Evolutionary conservation across 1,140 invertebrate species (phyloP).

Genomic region (Ceratina calcarata): DNA sequence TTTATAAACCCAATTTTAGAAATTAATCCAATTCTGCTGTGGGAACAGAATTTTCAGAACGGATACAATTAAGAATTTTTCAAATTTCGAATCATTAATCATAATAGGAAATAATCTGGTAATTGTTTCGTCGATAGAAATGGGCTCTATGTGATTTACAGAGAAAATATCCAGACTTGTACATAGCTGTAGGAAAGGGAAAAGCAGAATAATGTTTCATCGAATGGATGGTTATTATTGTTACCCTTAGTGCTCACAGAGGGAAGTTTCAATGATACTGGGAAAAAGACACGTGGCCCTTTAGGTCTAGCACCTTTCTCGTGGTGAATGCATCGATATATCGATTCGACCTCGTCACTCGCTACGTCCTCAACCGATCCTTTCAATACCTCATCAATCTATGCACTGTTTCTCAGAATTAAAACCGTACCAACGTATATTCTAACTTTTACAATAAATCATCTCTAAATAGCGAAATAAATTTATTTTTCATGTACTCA

Average conservation of each 20-base stretch:
- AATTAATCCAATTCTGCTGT: background rate
- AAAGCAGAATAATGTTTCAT: background rate
- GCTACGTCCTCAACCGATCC: slow-evolving; percentile 6
- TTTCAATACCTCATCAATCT: slow-evolving; percentile 7
- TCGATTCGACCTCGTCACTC: slow-evolving; percentile 11
- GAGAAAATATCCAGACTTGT: background rate
- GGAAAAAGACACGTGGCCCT: slow-evolving; percentile 36
- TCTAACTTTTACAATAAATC: no score
- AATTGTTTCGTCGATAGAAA: no score
- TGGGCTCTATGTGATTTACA: no score
- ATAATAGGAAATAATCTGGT: no score
- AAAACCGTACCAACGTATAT: slow-evolving; percentile 22
- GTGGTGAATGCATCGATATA: background rate
- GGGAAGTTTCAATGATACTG: slow-evolving; percentile 19
- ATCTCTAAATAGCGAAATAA: background rate
- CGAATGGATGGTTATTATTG: slow-evolving; percentile 37
- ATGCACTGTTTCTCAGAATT: slow-evolving; percentile 12
- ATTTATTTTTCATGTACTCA: background rate
- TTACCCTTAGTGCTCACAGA: background rate
- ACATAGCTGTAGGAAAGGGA: background rate
- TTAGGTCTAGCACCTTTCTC: slow-evolving; percentile 15
- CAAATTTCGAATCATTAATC: no score
- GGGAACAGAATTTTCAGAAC: background rate
- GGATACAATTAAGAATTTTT: no score
- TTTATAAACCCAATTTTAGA: no score